Evolutionary conservation across 2,113 vertebrate species (phyloP).

Genomic region (Eupsittula cactorum): DNA sequence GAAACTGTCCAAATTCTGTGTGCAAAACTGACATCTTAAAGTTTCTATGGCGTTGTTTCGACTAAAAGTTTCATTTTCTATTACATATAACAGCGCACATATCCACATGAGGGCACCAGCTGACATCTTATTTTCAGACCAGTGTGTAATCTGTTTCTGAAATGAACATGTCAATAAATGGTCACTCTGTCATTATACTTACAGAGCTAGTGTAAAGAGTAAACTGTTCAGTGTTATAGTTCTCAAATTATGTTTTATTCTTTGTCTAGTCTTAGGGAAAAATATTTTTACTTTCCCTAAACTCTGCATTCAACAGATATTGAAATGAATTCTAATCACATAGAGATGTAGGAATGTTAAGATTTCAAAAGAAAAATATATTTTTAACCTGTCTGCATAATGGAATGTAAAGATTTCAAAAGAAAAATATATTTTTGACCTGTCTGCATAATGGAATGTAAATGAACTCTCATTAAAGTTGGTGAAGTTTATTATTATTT

Average conservation of each 20-base stretch:
- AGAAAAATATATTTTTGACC: not conserved
- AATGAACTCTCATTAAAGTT: not conserved
- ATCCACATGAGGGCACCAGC: constrained; percentile 77
- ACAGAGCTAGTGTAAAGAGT: not conserved
- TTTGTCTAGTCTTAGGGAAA: not conserved
- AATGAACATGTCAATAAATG: not conserved
- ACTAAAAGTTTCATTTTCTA: not conserved
- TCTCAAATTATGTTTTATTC: not conserved
- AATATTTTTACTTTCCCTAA: not conserved
- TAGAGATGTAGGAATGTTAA: not conserved
- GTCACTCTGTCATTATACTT: not conserved
- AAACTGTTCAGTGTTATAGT: not conserved
- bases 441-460: not conserved
- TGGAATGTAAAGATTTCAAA: not conserved
- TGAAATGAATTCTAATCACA: not conserved
- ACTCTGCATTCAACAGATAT: not conserved
- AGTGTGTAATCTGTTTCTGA: not conserved
- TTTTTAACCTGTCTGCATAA: not conserved
- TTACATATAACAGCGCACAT: not conserved
- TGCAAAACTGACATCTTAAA: not conserved
- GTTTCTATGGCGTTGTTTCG: not conserved
- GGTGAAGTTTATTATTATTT: not conserved
- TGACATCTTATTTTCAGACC: constrained; percentile 56
- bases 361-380: not conserved
- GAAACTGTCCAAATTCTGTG: not conserved